phyloP scores from a whole-genome alignment of 1,140 invertebrate species.

The Meloidogyne exigua region DNA sequence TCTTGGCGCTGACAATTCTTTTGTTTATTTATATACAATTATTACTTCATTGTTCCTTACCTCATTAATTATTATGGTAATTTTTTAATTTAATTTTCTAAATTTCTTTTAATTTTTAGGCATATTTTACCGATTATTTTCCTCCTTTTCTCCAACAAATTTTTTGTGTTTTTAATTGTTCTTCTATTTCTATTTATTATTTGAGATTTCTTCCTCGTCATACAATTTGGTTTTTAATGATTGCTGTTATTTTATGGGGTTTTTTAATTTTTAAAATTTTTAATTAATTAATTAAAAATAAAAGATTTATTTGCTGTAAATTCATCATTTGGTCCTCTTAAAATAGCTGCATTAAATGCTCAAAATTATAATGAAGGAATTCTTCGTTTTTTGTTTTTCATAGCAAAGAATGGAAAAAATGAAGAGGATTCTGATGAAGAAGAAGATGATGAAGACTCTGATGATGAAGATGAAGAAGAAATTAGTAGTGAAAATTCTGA shows the following conservation, averaged over 20 bases:
- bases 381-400: neutral
- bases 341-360: conserved; percentile 4
- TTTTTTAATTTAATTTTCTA: neutral
- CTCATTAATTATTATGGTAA: neutral
- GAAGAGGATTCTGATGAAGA: neutral
- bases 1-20: neutral
- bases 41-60: neutral
- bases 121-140: neutral
- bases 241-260: neutral
- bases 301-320: conserved; percentile 3
- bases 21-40: conserved; percentile 3
- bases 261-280: too few relatives aligned
- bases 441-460: neutral
- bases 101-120: neutral
- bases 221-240: neutral
- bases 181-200: conserved; percentile 1
- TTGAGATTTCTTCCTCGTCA: neutral
- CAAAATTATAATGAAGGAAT: conserved; percentile 5
- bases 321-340: neutral
- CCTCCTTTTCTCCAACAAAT: neutral
- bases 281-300: too few relatives aligned
- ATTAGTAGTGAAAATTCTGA: neutral
- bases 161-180: neutral
- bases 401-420: neutral
- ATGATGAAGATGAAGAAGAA: neutral